Evolutionary conservation across 2,113 vertebrate species (phyloP).

Genomic region (Melanerpes aurifrons): DNA sequence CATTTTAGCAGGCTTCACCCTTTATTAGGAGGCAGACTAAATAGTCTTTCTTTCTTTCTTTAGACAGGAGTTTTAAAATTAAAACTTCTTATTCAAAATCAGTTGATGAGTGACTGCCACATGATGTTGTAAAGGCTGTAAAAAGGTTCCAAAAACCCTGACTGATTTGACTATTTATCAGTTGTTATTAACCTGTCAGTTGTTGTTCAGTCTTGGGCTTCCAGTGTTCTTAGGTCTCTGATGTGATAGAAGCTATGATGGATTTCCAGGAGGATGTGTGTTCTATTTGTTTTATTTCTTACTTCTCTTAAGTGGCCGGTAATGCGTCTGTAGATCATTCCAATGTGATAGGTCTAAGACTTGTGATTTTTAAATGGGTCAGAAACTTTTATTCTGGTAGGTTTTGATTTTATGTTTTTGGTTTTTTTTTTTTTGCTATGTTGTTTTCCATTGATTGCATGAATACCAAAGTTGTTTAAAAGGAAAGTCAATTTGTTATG

Average conservation of each 20-base stretch:
- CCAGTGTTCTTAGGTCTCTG: background rate
- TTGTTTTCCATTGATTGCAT: background rate
- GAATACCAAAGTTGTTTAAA: background rate
- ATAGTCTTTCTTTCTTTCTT: background rate
- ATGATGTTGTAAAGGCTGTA: background rate
- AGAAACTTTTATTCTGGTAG: background rate
- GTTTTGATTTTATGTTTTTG: too few species aligned
- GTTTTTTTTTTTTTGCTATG: background rate
- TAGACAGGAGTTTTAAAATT: background rate
- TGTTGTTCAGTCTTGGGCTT: background rate
- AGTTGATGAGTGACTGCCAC: background rate
- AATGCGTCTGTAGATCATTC: background rate
- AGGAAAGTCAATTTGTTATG: background rate
- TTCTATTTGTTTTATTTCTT: background rate
- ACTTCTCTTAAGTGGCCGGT: background rate
- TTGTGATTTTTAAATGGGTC: background rate
- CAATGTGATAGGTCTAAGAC: background rate
- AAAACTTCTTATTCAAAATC: background rate
- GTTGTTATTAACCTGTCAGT: background rate
- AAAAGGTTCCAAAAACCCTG: background rate
- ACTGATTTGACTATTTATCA: background rate
- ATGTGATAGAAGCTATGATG: background rate
- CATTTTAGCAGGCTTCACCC: background rate
- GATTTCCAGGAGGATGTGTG: background rate
- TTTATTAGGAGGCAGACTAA: background rate